Evolutionary conservation across 2,113 vertebrate genomes (phyloP), one percentile per base, ranked within the genome.

Genomic region (Zosterops hypoxanthus): DNA sequence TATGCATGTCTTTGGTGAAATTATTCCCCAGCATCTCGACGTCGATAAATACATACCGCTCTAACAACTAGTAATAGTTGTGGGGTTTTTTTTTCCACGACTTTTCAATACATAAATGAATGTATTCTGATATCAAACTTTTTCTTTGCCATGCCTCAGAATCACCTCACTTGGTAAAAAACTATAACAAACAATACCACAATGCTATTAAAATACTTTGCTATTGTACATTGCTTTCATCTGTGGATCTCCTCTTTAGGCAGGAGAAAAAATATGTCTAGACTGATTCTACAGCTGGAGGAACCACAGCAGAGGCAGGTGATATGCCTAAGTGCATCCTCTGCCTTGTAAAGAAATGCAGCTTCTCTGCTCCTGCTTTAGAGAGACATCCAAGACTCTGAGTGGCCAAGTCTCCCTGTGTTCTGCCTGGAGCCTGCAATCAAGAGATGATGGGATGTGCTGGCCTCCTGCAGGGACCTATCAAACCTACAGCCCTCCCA

Each of bases 271-370:
- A 66, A 34, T 19, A 66, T 3, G 4, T 24, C 26, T n/a, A 34
- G n/a, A 34, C 13, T 29, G 57, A 88, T 83, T 73, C 25, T 70
- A 46, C 36, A 73, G 50, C 33, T 70, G 59, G 26, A 83, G 14
- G 63, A 88, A 41, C 33, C 11, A 25, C 0, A 6, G 82, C 55
- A 83, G 72, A 70, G 25, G 31, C 22, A 88, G 29, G 21, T 46
- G 47, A 55, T 4, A 11, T 4, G 9, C 8, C 36, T 63, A 53
- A 70, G 18, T 29, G 25, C 33, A 66, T 29, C 24, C 44, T 7
- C 9, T 2, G 0, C 50, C 52, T 60, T 24, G 3, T 22, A 46
- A 56, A 73, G 25, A 82, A 89, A 57, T 0, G 1, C 2, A 57
- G 21, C 21, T 60, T 59, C 66, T 91, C 53, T 60, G 29, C 33